These are phyloP conservation scores for Ornithoptera priamus DNA, from an alignment of 2,888 invertebrate genomes.

Conservation along the genomic window DNA sequence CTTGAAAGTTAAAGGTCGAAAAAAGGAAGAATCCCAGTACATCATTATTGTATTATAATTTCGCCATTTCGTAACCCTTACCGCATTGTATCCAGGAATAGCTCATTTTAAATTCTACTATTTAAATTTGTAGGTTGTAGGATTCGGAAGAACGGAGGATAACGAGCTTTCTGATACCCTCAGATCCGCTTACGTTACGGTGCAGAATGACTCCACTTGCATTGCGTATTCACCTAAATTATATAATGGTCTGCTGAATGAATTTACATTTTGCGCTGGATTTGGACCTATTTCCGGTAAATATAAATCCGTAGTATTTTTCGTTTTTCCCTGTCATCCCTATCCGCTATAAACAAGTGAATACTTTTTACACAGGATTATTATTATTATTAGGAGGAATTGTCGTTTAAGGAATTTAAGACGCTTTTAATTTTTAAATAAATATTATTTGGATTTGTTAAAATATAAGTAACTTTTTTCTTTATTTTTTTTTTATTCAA, in stretches of 20 bases:
- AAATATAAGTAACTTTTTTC: no score
- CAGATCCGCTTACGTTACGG: conserved; percentile 68
- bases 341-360: conserved; percentile 1
- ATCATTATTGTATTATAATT: conserved; percentile 16
- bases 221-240: conserved; percentile 64
- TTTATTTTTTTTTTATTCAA: no score
- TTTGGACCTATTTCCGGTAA: conserved; percentile 74
- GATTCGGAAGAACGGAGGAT: conserved; percentile 82
- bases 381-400: not conserved
- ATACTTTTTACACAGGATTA: not conserved
- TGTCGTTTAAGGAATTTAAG: conserved; percentile 6
- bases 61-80: conserved; percentile 5
- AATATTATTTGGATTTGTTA: not conserved
- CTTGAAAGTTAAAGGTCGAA: not conserved
- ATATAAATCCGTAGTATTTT: conserved; percentile 24
- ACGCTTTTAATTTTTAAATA: not conserved
- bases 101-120: conserved; percentile 23
- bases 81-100: conserved; percentile 1
- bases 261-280: conserved; percentile 83
- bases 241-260: conserved; percentile 77
- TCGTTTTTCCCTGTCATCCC: conserved; percentile 14
- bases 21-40: not conserved
- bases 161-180: conserved; percentile 72
- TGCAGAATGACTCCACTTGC: conserved; percentile 77
- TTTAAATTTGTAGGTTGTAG: conserved; percentile 64